phyloP scores from a whole-genome alignment of 2,888 invertebrate genomes.

The Sisyra terminalis region DNA sequence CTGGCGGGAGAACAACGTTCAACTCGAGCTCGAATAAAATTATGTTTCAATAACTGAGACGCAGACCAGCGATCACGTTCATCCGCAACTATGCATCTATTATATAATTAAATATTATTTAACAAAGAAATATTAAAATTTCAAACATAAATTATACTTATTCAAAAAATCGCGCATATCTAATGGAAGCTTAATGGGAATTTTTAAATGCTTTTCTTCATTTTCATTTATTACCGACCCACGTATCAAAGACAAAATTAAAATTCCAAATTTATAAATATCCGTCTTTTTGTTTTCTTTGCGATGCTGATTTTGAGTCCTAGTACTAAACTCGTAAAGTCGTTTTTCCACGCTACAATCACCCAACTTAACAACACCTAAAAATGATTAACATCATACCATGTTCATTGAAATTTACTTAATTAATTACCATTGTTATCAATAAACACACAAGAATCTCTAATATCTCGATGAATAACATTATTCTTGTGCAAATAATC shows the following conservation, averaged over 20 bases:
- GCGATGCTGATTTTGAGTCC: constrained; percentile 25
- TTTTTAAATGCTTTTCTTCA: constrained; percentile 28
- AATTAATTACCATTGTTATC: constrained; percentile 37
- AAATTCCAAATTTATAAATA: constrained; percentile 51
- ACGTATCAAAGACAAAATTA: constrained; percentile 47
- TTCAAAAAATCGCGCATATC: constrained; percentile 56
- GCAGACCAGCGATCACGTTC: constrained; percentile 61
- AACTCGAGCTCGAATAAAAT: constrained; percentile 43
- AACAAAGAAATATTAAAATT: not conserved
- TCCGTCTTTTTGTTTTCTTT: constrained; percentile 50
- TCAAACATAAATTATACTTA: constrained; percentile 30
- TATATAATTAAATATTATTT: constrained; percentile 11
- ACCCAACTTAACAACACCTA: constrained; percentile 37
- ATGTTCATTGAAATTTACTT: not conserved
- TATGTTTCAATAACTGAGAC: constrained; percentile 58
- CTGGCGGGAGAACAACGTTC: constrained; percentile 28
- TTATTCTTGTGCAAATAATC: constrained; percentile 66
- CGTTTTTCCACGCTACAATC: constrained; percentile 57
- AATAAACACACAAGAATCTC: constrained; percentile 55
- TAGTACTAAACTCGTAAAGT: constrained; percentile 34
- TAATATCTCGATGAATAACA: constrained; percentile 68
- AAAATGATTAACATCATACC: constrained; percentile 11
- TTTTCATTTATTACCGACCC: constrained; percentile 32
- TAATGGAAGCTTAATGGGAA: constrained; percentile 39
- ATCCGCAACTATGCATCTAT: constrained; percentile 49